These are phyloP conservation scores for Chauna torquata DNA, from an alignment of 2,113 vertebrate genomes.

Conservation along the genomic window DNA sequence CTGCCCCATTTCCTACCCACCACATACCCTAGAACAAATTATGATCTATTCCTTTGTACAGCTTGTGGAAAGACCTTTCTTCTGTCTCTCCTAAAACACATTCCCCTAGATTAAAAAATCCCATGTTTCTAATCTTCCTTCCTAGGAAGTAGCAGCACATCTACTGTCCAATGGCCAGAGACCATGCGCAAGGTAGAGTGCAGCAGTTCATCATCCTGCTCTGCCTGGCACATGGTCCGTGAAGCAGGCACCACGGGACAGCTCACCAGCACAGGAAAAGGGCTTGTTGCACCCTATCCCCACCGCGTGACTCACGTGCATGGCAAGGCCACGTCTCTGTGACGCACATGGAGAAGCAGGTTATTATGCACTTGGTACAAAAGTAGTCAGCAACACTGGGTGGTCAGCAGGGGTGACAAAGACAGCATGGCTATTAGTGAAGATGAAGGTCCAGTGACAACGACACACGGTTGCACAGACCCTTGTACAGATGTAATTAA, in stretches of 20 bases:
- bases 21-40: background rate
- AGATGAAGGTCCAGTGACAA: background rate
- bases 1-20: background rate
- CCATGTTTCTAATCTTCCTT: background rate
- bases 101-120: background rate
- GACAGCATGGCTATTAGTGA: background rate
- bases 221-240: fast-evolving
- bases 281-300: background rate
- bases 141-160: background rate
- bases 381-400: background rate
- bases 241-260: background rate
- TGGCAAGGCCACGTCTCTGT: background rate
- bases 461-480: background rate
- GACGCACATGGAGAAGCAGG: background rate
- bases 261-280: background rate
- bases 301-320: fast-evolving
- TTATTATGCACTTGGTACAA: background rate
- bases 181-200: fast-evolving
- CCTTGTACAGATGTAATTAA: fast-evolving
- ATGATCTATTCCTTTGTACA: background rate
- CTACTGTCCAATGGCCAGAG: background rate
- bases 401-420: background rate
- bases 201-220: background rate
- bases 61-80: background rate
- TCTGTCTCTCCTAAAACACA: background rate